Base-by-base conservation (phyloP, 1,140 invertebrate genomes). In the Pentalonia nigronervosa region DNA sequence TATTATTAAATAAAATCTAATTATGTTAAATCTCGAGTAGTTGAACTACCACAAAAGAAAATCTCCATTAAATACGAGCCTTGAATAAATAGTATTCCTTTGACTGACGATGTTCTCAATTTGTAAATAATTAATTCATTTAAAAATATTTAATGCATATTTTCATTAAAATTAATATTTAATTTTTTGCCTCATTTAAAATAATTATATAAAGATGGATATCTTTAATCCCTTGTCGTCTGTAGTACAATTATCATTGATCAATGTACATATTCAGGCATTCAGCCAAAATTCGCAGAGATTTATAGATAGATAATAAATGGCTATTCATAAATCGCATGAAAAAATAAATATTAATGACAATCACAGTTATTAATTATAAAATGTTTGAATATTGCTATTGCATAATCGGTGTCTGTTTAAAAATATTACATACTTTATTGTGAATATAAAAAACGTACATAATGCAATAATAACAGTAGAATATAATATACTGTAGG, bases 81-180 rank as follows among this genome's bases (percentile, higher is more conserved):
- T 76, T 76, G n/a, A 76, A 76, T 7, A 76, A 76, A 76, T 76
- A 34, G 60, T 76, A 76, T 76, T 76, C 60, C 60, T 76, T 76
- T 76, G 60, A 76, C 11, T 17, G 60, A n/a, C 60, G 60, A 76
- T 76, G 60, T 76, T 76, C n/a, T 76, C n/a, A 76, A 76, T n/a
- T 76, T 34, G 14, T 76, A 17, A 76, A 76, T 76, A n/a, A 76
- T n/a, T 76, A n/a, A 76, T 76, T 76, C 6, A 76, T 76, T 34
- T 76, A 34, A n/a, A 76, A n/a, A 76, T 76, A 34, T 76, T 76
- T 76, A 76, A 76, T 76, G 30, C 30, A 76, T n/a, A n/a, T 76
- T 76, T 76, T 76, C 60, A n/a, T n/a, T 67, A 67, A 67, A 76
- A 76, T 76, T 76, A 34, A 76, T 76, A 76, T 76, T n/a, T 76